Conservation (phyloP, 2,113 vertebrate genomes). For the Zosterops hypoxanthus region DNA sequence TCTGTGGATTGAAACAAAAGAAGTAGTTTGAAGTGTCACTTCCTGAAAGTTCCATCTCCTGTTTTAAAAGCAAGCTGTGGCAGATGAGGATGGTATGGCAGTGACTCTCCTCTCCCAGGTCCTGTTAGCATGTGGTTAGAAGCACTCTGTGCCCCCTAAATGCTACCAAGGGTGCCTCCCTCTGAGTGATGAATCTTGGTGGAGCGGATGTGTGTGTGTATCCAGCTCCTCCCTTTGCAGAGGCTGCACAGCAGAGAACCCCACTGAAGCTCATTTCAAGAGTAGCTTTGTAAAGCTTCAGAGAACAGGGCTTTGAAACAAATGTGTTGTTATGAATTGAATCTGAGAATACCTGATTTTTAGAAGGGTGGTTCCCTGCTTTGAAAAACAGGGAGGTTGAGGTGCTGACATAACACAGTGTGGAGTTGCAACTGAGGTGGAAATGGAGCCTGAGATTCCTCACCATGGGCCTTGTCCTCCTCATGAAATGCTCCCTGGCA, state of each 20-base stretch:
- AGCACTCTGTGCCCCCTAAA: not conserved
- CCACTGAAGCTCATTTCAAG: not conserved
- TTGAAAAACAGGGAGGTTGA: not conserved
- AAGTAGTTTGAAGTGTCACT: not conserved
- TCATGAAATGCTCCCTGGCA: not conserved
- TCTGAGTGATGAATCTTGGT: not conserved
- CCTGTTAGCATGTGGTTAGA: not conserved
- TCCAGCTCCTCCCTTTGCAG: not conserved
- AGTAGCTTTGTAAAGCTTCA: not conserved
- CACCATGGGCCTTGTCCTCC: not conserved
- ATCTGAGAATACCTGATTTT: not conserved
- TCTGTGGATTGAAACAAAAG: not conserved
- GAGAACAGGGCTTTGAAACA: not conserved
- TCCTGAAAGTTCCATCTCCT: not conserved
- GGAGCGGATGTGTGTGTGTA: fast-evolving
- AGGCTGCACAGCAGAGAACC: not conserved
- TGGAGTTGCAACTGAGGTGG: fast-evolving
- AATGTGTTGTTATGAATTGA: not conserved
- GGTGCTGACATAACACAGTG: fast-evolving
- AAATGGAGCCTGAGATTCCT: not conserved
- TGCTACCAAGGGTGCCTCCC: not conserved
- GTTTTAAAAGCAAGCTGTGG: not conserved
- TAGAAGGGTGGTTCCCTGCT: not conserved
- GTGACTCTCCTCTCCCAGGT: not conserved
- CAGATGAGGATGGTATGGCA: not conserved